A percentile compares a stretch with the other conserved stretches of the same genome.
Conservation (phyloP, 2,113 vertebrate species). For the Tautogolabrus adspersus region DNA sequence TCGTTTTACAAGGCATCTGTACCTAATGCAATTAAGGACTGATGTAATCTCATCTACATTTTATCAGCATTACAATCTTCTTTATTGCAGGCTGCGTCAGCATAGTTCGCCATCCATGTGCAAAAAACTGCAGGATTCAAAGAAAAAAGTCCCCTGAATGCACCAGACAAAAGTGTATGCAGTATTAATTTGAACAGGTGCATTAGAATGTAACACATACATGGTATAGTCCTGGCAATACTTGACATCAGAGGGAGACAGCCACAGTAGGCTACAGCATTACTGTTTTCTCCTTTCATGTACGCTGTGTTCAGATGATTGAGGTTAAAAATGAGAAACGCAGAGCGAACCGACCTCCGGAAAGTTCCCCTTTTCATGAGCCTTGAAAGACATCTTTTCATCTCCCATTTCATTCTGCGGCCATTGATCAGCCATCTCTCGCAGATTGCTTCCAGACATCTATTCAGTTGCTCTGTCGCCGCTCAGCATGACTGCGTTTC, state of each 20-base stretch:
- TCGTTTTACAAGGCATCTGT: conserved; percentile 32
- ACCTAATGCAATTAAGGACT: conserved; percentile 42
- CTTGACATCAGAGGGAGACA: conserved; percentile 51
- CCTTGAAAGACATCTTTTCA: conserved; percentile 77
- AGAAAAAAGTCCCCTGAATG: neutral
- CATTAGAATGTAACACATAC: conserved; percentile 24
- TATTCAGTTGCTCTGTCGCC: conserved; percentile 56
- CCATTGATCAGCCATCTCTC: conserved; percentile 75
- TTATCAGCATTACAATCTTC: conserved; percentile 7
- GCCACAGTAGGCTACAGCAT: conserved; percentile 48
- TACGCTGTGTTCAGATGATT: conserved; percentile 47
- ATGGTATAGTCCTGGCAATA: conserved; percentile 2
- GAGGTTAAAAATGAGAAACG: conserved; percentile 62
- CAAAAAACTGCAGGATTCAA: no score
- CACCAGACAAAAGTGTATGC: neutral
- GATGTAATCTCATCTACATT: conserved; percentile 50
- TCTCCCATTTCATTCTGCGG: conserved; percentile 63
- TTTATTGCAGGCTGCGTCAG: conserved; percentile 26
- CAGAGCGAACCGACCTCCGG: conserved; percentile 66
- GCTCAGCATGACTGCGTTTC: conserved; percentile 66
- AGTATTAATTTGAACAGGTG: neutral
- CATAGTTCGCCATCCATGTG: neutral
- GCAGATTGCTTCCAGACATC: conserved; percentile 73
- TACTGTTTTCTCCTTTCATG: conserved; percentile 55
- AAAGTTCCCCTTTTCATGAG: conserved; percentile 69